phyloP scores from a whole-genome alignment of 2,888 invertebrate species.

The Physocephala rufipes region DNA sequence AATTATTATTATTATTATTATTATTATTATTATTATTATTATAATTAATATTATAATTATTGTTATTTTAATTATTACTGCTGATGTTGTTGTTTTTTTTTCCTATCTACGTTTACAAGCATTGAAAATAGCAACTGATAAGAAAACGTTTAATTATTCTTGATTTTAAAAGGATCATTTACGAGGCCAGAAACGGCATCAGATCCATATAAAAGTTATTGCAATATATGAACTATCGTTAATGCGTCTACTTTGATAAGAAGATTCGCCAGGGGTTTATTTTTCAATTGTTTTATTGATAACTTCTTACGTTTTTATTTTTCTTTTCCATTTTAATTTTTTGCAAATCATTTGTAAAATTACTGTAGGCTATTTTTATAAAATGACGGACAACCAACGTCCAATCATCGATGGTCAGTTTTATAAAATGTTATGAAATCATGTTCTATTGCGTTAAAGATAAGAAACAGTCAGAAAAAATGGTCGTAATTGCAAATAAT shows the following conservation, averaged over 20 bases:
- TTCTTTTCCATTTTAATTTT: conserved; percentile 22
- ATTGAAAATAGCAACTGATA: conserved; percentile 47
- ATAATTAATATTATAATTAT: conserved; percentile 8
- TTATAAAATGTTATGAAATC: too few species aligned
- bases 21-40: too few species aligned
- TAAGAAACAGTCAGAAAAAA: too few species aligned
- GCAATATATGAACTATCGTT: background rate
- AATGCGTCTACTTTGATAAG: background rate
- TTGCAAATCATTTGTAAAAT: conserved; percentile 1
- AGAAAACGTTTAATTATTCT: conserved; percentile 57
- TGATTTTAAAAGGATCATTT: conserved; percentile 50
- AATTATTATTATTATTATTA: background rate
- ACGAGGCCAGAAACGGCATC: background rate
- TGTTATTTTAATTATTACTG: background rate
- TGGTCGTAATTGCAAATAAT: too few species aligned
- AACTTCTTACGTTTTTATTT: conserved; percentile 6
- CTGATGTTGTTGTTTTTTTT: conserved; percentile 21
- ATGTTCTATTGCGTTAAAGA: too few species aligned
- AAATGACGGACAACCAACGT: too few species aligned
- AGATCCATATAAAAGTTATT: background rate
- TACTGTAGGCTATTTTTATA: background rate
- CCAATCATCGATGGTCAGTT: too few species aligned
- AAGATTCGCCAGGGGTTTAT: conserved; percentile 17
- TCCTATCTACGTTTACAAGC: conserved; percentile 24
- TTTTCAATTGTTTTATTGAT: conserved; percentile 5